These are phyloP conservation scores for Digitonthophagus gazella DNA, from an alignment of 2,888 invertebrate species.

Conservation along the genomic window DNA sequence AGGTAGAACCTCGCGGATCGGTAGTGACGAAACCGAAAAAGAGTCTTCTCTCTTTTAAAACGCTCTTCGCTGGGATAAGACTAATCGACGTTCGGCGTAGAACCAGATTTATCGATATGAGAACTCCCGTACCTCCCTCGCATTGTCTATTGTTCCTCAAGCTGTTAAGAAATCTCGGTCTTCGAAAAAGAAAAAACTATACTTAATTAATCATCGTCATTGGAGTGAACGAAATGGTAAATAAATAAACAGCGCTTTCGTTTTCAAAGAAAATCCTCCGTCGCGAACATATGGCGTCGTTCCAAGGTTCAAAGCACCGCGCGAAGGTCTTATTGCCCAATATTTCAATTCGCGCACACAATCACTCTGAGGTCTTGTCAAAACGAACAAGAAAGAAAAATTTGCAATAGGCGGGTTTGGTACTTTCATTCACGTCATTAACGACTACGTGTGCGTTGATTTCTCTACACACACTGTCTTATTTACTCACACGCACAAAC, in stretches of 20 bases:
- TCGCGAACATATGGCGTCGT: background rate
- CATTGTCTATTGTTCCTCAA: background rate
- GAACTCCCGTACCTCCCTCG: background rate
- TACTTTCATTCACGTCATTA: background rate
- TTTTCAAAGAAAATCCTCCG: background rate
- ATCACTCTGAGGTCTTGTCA: background rate
- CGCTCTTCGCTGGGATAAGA: background rate
- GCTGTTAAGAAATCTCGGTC: background rate
- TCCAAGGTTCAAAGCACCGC: background rate
- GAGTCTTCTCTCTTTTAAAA: background rate
- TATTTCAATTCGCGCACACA: background rate
- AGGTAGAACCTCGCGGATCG: background rate
- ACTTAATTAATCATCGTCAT: background rate
- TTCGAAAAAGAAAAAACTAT: background rate
- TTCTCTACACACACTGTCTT: background rate
- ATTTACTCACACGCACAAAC: background rate
- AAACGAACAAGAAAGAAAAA: background rate
- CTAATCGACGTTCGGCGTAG: background rate
- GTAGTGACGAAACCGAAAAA: background rate
- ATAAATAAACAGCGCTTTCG: background rate
- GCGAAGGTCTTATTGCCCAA: background rate
- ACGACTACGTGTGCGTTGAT: background rate
- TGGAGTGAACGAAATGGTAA: background rate
- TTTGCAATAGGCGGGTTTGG: background rate
- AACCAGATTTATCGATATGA: background rate